Percentiles rank a stretch among this genome's conserved stretches.
Evolutionary conservation across 1,140 invertebrate genomes (phyloP).

Genomic region (Nilaparvata lugens): DNA sequence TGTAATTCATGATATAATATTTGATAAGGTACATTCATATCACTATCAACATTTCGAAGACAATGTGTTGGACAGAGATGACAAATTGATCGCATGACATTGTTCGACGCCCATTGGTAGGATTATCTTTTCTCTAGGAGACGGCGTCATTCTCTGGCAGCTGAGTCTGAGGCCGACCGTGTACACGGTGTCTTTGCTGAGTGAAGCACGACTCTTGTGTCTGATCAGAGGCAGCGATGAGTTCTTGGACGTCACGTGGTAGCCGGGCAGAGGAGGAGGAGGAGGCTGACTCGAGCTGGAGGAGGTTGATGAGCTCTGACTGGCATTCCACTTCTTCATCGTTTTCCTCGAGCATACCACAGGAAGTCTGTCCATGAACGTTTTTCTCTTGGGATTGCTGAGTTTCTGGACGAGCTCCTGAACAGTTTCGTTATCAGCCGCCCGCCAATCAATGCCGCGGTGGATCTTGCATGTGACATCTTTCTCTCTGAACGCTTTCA

Average conservation of each 20-base stretch:
- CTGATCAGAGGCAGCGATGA: constrained; percentile 12
- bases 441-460: constrained; percentile 13
- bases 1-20: not conserved
- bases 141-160: constrained; percentile 2
- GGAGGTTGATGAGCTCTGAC: not conserved
- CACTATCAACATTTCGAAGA: not conserved
- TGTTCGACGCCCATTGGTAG: constrained; percentile 14
- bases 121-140: constrained; percentile 10
- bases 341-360: constrained; percentile 7
- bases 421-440: constrained; percentile 7
- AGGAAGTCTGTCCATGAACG: constrained; percentile 11
- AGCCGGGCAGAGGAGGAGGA: not conserved
- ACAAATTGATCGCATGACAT: constrained; percentile 5
- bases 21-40: not conserved
- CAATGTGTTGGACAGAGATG: constrained; percentile 7
- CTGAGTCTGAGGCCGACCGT: constrained; percentile 10
- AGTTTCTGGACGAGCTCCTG: constrained; percentile 12
- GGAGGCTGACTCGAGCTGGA: not conserved
- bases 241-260: not conserved
- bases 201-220: not conserved
- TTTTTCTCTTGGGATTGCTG: constrained; percentile 8
- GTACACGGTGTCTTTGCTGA: constrained; percentile 7
- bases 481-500: constrained; percentile 14
- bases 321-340: constrained; percentile 3
- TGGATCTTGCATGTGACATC: constrained; percentile 2